Conservation (phyloP, 2,888 invertebrate genomes). For the Drosophila greeni region DNA sequence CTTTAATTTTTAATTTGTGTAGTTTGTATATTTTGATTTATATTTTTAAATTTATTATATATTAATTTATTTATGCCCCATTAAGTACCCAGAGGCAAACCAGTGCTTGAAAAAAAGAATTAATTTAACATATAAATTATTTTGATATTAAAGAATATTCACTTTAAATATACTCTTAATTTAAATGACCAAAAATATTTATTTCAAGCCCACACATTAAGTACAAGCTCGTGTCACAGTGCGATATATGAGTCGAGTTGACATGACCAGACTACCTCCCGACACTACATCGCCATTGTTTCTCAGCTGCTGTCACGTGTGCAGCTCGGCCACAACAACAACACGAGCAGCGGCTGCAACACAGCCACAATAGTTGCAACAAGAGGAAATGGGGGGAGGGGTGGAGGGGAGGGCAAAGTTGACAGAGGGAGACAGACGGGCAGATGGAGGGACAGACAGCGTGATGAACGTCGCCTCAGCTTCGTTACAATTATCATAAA, state of each 20-base stretch:
- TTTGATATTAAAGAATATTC: too few species aligned
- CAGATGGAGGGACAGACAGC: slow-evolving; percentile 35
- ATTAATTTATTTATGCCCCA: too few species aligned
- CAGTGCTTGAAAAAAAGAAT: too few species aligned
- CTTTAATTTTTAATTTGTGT: too few species aligned
- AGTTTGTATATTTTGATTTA: too few species aligned
- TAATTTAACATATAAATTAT: too few species aligned
- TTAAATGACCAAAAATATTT: background rate
- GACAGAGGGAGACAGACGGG: slow-evolving; percentile 10
- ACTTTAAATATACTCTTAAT: too few species aligned
- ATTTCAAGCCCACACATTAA: too few species aligned
- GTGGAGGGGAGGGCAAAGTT: background rate
- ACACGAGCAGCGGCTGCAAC: slow-evolving; percentile 31
- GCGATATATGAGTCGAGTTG: slow-evolving; percentile 13
- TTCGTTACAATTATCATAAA: slow-evolving; percentile 67
- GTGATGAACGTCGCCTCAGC: slow-evolving; percentile 60
- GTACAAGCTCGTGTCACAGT: background rate
- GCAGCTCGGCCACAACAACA: slow-evolving; percentile 37
- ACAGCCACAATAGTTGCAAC: slow-evolving; percentile 31
- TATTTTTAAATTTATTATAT: too few species aligned
- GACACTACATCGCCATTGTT: slow-evolving; percentile 23
- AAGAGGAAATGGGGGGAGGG: background rate
- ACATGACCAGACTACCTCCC: slow-evolving; percentile 20
- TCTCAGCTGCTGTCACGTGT: slow-evolving; percentile 48
- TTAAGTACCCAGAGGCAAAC: too few species aligned